Evolutionary conservation across 2,888 invertebrate genomes (phyloP).

Genomic region (Chrysolina oricalcia): DNA sequence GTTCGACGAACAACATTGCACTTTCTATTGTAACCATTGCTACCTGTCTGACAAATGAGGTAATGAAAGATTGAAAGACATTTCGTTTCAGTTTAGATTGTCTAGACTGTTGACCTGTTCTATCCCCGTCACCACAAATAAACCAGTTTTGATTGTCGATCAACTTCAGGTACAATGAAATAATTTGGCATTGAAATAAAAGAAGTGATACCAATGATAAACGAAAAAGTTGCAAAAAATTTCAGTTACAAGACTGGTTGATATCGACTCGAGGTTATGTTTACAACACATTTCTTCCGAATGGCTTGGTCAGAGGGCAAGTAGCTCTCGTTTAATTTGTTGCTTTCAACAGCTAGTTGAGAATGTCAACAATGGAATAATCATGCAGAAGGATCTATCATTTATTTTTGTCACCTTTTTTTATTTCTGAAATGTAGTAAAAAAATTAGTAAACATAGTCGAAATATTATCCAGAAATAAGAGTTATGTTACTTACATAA

Average conservation of each 20-base stretch:
- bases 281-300: background rate
- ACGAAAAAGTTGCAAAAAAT: background rate
- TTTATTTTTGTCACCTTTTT: background rate
- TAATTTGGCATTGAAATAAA: conserved; percentile 19
- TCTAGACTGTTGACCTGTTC: conserved; percentile 5
- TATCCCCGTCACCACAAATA: conserved; percentile 5
- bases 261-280: background rate
- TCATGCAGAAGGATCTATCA: background rate
- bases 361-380: background rate
- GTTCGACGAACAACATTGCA: too few species aligned
- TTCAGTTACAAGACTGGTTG: background rate
- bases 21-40: too few species aligned
- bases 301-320: background rate
- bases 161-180: conserved; percentile 37
- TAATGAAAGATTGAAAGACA: background rate
- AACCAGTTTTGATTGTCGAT: conserved; percentile 26
- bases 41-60: background rate
- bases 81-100: background rate
- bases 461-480: background rate
- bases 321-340: background rate
- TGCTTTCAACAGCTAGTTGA: background rate
- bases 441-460: too few species aligned
- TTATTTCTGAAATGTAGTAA: too few species aligned
- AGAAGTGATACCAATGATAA: background rate
- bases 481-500: conserved; percentile 6